Percentiles rank a stretch among this genome's conserved stretches.
phyloP scores from a whole-genome alignment of 2,797 vertebrate genomes.

The Remorina albescens region DNA sequence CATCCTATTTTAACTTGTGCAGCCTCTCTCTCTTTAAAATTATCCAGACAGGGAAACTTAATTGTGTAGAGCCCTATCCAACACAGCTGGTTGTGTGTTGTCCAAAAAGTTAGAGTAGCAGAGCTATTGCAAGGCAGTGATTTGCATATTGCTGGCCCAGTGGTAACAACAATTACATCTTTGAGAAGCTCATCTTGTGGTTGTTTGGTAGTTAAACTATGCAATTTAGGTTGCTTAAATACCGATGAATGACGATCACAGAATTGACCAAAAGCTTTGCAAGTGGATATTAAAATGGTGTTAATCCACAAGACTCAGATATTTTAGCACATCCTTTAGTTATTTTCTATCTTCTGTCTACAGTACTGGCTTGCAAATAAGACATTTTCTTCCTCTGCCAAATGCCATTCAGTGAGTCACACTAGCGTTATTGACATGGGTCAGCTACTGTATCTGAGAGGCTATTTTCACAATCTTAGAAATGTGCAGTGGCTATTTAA shows the following conservation, averaged over 20 bases:
- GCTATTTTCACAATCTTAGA: slow-evolving; percentile 40
- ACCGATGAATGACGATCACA: slow-evolving; percentile 39
- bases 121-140: slow-evolving; percentile 55
- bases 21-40: slow-evolving; percentile 47
- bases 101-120: slow-evolving; percentile 54
- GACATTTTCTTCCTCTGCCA: slow-evolving; percentile 35
- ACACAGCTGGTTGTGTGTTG: slow-evolving; percentile 69
- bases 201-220: slow-evolving; percentile 41
- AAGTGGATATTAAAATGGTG: slow-evolving; percentile 41
- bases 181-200: slow-evolving; percentile 41
- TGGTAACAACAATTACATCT: slow-evolving; percentile 58
- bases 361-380: slow-evolving; percentile 11
- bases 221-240: slow-evolving; percentile 56
- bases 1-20: slow-evolving; percentile 46
- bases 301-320: slow-evolving; percentile 28
- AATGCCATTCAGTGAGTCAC: slow-evolving; percentile 41
- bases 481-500: slow-evolving; percentile 40
- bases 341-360: slow-evolving; percentile 22
- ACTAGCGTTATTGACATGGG: slow-evolving; percentile 35
- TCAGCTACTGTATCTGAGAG: slow-evolving; percentile 46
- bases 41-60: slow-evolving; percentile 55
- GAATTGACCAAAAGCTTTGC: slow-evolving; percentile 29
- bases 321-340: slow-evolving; percentile 28
- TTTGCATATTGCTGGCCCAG: slow-evolving; percentile 63
- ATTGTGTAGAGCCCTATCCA: slow-evolving; percentile 62